Evolutionary conservation across 1,140 invertebrate genomes (phyloP).

Genomic region (Trichonephila inaurata): DNA sequence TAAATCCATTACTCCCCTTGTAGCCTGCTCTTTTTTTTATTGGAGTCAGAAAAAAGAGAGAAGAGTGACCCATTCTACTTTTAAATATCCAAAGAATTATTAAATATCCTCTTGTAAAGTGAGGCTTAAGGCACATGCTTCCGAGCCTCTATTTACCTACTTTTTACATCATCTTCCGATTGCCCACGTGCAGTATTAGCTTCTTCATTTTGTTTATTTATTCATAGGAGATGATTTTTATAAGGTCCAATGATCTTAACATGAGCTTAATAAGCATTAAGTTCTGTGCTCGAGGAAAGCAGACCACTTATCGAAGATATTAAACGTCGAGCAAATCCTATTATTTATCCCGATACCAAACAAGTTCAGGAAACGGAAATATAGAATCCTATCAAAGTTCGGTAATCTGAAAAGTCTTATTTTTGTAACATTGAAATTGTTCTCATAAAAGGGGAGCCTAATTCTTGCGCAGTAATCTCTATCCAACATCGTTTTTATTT

Average conservation of each 20-base stretch:
- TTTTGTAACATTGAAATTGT: background rate
- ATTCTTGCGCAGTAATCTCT: background rate
- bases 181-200: background rate
- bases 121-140: background rate
- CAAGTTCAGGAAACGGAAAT: conserved; percentile 16
- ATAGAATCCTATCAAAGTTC: background rate
- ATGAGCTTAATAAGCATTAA: background rate
- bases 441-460: background rate
- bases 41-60: background rate
- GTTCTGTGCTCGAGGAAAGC: background rate
- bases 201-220: background rate
- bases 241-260: background rate
- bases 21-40: background rate
- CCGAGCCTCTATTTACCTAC: background rate
- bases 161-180: background rate
- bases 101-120: background rate
- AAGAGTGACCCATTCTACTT: background rate
- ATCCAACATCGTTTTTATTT: background rate
- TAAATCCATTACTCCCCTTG: background rate
- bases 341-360: background rate
- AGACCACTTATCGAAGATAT: background rate
- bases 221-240: background rate
- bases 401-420: background rate
- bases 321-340: background rate
- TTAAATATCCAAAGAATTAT: background rate